phyloP scores from a whole-genome alignment of 2,888 invertebrate genomes.

The Flabesymbios commensalis region DNA sequence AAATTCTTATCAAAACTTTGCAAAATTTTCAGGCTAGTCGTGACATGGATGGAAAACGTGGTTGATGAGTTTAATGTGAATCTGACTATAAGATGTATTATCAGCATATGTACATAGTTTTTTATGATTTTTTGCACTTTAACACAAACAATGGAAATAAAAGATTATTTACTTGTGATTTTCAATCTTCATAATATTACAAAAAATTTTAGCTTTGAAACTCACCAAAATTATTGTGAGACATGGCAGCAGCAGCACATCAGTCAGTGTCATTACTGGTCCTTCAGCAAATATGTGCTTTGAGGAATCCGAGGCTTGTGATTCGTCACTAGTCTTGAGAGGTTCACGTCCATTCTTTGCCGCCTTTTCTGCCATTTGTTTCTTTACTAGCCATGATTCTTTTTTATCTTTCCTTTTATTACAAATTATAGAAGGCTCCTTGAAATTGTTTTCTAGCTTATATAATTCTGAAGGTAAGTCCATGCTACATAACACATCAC shows the following conservation, averaged over 20 bases:
- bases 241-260: conserved; percentile 78
- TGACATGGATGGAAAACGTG: too few relatives aligned
- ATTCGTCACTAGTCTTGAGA: not conserved
- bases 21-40: too few relatives aligned
- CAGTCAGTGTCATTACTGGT: conserved; percentile 79
- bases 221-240: conserved; percentile 61
- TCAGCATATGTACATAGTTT: too few relatives aligned
- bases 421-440: conserved; percentile 80
- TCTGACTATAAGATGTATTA: too few relatives aligned
- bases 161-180: too few relatives aligned
- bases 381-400: too few relatives aligned
- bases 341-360: not conserved
- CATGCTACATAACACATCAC: too few relatives aligned
- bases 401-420: conserved; percentile 74
- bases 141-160: too few relatives aligned
- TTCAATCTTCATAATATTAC: too few relatives aligned
- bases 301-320: conserved; percentile 21
- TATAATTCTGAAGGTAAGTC: conserved; percentile 76
- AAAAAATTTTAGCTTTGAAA: conserved; percentile 7
- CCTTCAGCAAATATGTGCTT: conserved; percentile 82
- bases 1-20: too few relatives aligned
- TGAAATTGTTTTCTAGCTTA: conserved; percentile 82
- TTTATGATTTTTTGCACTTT: too few relatives aligned
- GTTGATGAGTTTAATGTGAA: too few relatives aligned
- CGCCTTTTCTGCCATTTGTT: not conserved